These are phyloP conservation scores for Ptychoptera albimana DNA, from an alignment of 2,888 invertebrate species.

Conservation along the genomic window DNA sequence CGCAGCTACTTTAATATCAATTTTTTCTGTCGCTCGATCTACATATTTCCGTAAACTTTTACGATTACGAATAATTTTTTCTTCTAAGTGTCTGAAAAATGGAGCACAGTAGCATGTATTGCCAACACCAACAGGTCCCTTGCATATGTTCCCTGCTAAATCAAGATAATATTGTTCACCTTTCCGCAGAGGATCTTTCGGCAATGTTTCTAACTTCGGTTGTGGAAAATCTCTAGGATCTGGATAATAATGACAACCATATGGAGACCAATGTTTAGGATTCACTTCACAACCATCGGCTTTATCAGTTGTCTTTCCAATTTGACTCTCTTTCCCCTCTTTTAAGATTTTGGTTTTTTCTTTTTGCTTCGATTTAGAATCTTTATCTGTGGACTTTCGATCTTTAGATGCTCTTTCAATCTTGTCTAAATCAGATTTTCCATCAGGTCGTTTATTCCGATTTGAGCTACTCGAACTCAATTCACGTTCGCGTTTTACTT, in stretches of 20 bases:
- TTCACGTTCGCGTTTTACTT: conserved; percentile 21
- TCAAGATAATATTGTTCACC: conserved; percentile 93
- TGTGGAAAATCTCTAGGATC: conserved; percentile 73
- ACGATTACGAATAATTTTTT: conserved; percentile 55
- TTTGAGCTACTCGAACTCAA: conserved; percentile 14
- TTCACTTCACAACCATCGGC: conserved; percentile 26
- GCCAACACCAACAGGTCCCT: conserved; percentile 88
- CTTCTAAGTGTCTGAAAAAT: conserved; percentile 75
- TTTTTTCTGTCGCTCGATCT: conserved; percentile 59
- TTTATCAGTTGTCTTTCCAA: conserved; percentile 40
- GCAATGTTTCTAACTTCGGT: conserved; percentile 70
- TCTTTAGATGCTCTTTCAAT: conserved; percentile 15
- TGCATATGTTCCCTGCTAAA: conserved; percentile 85
- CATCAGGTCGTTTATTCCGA: conserved; percentile 11
- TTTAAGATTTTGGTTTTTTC: conserved; percentile 24
- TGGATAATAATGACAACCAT: conserved; percentile 82
- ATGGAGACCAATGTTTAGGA: conserved; percentile 61
- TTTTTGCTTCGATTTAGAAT: conserved; percentile 7
- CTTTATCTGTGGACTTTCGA: conserved; percentile 20
- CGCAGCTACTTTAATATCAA: conserved; percentile 68
- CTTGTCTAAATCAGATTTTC: conserved; percentile 27
- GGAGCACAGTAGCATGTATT: conserved; percentile 89
- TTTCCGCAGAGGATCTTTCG: conserved; percentile 66
- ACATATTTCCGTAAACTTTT: conserved; percentile 45
- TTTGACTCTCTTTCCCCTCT: conserved; percentile 34